Percentiles rank a stretch among this genome's conserved stretches.
phyloP scores from a whole-genome alignment of 2,888 invertebrate species.

The Eupeodes luniger region DNA sequence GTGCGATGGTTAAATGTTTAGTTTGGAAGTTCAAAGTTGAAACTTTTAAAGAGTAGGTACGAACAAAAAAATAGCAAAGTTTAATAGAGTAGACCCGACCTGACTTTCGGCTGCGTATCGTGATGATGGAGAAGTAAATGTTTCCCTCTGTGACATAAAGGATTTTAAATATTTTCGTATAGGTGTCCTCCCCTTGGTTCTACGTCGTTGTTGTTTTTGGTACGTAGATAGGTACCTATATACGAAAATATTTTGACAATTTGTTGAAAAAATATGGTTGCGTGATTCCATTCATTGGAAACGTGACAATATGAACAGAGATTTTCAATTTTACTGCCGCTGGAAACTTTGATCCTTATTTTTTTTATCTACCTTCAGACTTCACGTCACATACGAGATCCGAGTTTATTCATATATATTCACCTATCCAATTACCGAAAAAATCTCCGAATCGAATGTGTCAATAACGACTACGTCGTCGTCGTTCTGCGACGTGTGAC shows the following conservation, averaged over 20 bases:
- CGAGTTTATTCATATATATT: not conserved
- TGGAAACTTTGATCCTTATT: not conserved
- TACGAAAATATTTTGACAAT: constrained; percentile 17
- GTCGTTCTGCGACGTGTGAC: not conserved
- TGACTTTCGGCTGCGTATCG: not conserved
- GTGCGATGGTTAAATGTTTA: constrained; percentile 32
- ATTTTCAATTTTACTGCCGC: constrained; percentile 2
- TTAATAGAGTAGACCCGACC: constrained; percentile 11
- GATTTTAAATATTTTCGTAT: not conserved
- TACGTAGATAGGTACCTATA: not conserved
- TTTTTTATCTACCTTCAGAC: not conserved
- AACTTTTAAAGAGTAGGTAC: not conserved
- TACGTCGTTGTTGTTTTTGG: not conserved
- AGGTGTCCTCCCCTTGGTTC: not conserved
- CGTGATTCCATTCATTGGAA: not conserved
- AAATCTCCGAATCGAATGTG: constrained; percentile 17
- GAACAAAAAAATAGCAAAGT: not conserved
- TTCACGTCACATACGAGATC: not conserved
- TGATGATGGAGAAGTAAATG: not conserved
- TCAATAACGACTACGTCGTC: not conserved
- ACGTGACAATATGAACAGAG: constrained; percentile 20
- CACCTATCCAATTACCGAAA: constrained; percentile 26
- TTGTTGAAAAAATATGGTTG: constrained; percentile 13
- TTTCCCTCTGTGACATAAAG: not conserved
- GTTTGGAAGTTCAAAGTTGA: constrained; percentile 17